Conservation (phyloP, 2,797 vertebrate genomes). For the Ciconia nigra region DNA sequence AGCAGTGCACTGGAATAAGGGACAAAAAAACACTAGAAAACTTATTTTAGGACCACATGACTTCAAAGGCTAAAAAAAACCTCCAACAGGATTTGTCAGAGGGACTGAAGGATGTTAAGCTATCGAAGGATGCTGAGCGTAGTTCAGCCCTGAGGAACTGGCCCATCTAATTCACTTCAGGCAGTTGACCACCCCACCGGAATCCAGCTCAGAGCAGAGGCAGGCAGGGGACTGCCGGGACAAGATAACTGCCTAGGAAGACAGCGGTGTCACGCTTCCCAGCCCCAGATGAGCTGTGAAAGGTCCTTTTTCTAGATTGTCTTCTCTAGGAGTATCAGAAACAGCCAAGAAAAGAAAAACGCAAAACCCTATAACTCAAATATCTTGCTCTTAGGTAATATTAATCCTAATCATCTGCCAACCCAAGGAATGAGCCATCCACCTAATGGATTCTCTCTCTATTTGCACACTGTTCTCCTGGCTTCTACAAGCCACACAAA, state of each 20-base stretch:
- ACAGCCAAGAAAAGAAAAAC: neutral
- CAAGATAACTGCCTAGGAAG: rapidly evolving
- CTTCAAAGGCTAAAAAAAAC: neutral
- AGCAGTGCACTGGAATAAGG: neutral
- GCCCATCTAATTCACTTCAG: neutral
- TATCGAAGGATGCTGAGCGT: neutral
- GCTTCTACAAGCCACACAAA: neutral
- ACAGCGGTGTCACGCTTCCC: neutral
- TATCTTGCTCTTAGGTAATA: neutral
- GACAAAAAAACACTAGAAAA: neutral
- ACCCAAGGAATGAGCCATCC: neutral
- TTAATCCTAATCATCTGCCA: neutral
- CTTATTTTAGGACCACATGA: neutral
- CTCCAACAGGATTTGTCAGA: neutral
- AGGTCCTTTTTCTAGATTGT: neutral
- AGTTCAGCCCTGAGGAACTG: neutral
- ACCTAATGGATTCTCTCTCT: too few relatives aligned
- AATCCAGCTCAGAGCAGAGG: neutral
- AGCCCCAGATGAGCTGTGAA: neutral
- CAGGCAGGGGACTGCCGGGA: neutral
- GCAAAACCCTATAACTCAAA: rapidly evolving
- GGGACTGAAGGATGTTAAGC: neutral
- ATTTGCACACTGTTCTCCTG: neutral
- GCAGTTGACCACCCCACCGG: neutral
- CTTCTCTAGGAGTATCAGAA: neutral